Percentiles rank a stretch among this genome's conserved stretches.
Evolutionary conservation across 2,797 vertebrate genomes (phyloP).

Genomic region (Anguilla pacifica): DNA sequence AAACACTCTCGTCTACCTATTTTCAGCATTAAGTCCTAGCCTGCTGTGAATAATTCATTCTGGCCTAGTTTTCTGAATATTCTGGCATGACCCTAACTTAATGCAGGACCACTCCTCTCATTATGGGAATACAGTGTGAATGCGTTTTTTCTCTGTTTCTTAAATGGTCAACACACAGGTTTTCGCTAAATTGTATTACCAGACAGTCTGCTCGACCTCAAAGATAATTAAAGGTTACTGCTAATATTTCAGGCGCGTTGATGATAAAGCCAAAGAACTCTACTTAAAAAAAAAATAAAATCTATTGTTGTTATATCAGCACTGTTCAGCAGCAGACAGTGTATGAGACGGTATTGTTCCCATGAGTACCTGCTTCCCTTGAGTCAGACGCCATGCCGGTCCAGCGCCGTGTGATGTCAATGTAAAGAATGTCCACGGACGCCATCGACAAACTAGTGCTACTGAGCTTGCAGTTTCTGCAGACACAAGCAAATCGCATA

Average conservation of each 20-base stretch:
- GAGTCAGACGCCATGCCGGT: conserved; percentile 77
- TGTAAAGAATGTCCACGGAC: conserved; percentile 93
- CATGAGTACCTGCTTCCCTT: conserved; percentile 81
- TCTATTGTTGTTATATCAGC: neutral
- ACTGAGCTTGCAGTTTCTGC: conserved; percentile 90
- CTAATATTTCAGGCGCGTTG: neutral
- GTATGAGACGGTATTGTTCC: neutral
- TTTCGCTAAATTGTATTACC: neutral
- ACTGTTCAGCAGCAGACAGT: conserved; percentile 10
- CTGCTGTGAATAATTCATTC: conserved; percentile 59
- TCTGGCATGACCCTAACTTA: conserved; percentile 34
- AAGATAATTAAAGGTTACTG: conserved; percentile 10
- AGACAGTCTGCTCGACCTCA: neutral
- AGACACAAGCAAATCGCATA: neutral
- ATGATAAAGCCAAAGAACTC: neutral
- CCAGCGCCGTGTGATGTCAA: conserved; percentile 92
- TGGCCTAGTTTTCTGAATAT: conserved; percentile 31
- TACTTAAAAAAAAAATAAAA: neutral
- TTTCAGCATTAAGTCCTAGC: conserved; percentile 45
- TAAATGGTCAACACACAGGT: conserved; percentile 9
- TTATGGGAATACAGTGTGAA: neutral
- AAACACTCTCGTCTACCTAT: conserved; percentile 48
- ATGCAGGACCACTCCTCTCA: neutral
- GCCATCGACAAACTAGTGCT: conserved; percentile 91
- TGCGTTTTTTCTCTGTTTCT: neutral